Evolutionary conservation across 2,113 vertebrate species (phyloP).

Genomic region (Brachyhypopomus gauderio): DNA sequence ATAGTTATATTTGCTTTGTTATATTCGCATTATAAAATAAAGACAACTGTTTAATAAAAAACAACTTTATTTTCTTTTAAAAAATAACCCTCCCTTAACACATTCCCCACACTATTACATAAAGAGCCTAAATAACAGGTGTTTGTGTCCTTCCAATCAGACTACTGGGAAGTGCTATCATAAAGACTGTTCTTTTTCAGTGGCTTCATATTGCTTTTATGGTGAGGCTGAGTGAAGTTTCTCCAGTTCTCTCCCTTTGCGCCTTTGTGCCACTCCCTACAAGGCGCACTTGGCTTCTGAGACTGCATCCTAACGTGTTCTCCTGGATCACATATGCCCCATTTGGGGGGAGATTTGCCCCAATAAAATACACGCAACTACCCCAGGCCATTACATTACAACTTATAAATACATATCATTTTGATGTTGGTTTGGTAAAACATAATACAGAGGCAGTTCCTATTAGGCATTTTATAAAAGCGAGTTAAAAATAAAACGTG

Average conservation of each 20-base stretch:
- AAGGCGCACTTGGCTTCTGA: conserved; percentile 75
- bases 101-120: conserved; percentile 75
- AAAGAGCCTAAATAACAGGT: conserved; percentile 75
- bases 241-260: conserved; percentile 22
- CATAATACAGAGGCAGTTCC: conserved; percentile 72
- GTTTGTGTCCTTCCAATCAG: conserved; percentile 72
- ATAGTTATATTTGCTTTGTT: too few species aligned
- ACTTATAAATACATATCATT: conserved; percentile 74
- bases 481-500: conserved; percentile 66
- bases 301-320: conserved; percentile 73
- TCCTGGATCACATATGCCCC: conserved; percentile 27
- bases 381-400: conserved; percentile 2
- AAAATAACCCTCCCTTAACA: conserved; percentile 79
- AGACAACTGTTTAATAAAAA: conserved; percentile 69
- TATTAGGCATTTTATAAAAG: conserved; percentile 71
- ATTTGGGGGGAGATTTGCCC: neutral
- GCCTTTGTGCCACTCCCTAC: conserved; percentile 55
- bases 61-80: conserved; percentile 77
- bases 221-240: conserved; percentile 71
- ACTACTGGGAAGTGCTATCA: conserved; percentile 79
- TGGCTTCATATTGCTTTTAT: conserved; percentile 80
- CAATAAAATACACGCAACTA: neutral
- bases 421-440: conserved; percentile 72
- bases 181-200: conserved; percentile 75
- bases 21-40: neutral